Evolutionary conservation across 1,140 invertebrate species (phyloP), one percentile per base, ranked within the genome.

Genomic region (Drosophila lacteicornis): DNA sequence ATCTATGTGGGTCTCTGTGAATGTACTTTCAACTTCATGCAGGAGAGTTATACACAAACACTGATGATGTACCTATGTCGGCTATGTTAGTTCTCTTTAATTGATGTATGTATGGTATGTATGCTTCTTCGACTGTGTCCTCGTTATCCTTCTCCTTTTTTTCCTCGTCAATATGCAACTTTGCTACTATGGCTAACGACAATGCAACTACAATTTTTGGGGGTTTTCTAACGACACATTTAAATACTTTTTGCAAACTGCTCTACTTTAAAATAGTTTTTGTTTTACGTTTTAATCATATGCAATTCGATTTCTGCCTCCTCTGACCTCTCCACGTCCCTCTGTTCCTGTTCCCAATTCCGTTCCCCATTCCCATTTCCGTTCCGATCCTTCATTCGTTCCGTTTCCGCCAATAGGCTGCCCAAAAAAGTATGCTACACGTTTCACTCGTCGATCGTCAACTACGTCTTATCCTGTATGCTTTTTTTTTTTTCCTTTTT

Each of bases 221-320:
- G 47, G 62, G 42, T 46, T 83, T 71, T 67, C 84, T 88, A 88
- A 88, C 84, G 84, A 88, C 84, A 88, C 84, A 88, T 88, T 88
- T 88, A 88, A 88, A 88, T 88, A 88, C 70, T 74, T 78, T 77
- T 70, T 45, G 82, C 85, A 87, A 88, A 90, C 84, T 88, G 84
- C 84, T 88, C 84, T 90, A 88, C 84, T 75, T 88, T 88, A 88
- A 88, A 88, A 88, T 90, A 88, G 85, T 88, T 81, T 83, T 90
- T 74, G 27, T 65, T 68, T 86, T 68, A 42, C 40, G 74, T 73
- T 66, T 69, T 70, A 55, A 80, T 90, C 85, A 81, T 88, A 90
- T 80, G 84, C 84, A 82, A 88, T 60, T 65, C 70, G 55, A 67
- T 85, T 80, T 85, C 56, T 49, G 65, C 70, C 62, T 33, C 38